These are phyloP conservation scores for Acrocephalus kingi DNA, from an alignment of 2,113 vertebrate species.

Conservation along the genomic window DNA sequence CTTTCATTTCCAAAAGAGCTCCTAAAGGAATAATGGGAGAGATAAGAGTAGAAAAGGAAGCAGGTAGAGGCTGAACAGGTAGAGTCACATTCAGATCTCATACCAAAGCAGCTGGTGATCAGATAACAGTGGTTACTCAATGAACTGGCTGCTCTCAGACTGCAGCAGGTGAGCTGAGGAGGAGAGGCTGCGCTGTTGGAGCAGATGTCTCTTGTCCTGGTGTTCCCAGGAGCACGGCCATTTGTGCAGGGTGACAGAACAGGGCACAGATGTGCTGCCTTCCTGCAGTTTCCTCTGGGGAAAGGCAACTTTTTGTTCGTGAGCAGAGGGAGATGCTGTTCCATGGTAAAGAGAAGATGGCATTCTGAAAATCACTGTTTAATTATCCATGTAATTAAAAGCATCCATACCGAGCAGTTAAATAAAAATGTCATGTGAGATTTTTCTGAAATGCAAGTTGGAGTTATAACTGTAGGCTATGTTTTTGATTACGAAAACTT, in stretches of 20 bases:
- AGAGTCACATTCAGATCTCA: neutral
- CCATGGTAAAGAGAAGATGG: neutral
- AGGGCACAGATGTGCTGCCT: neutral
- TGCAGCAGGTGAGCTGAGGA: neutral
- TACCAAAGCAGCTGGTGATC: neutral
- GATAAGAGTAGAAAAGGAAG: neutral
- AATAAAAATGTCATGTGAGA: constrained; percentile 5
- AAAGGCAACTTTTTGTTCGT: neutral
- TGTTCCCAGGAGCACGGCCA: neutral
- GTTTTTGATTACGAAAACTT: neutral
- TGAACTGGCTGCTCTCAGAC: neutral
- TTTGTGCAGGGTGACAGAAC: neutral
- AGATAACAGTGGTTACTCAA: neutral
- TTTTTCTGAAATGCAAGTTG: constrained; percentile 3
- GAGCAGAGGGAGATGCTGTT: neutral
- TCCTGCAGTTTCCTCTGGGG: neutral
- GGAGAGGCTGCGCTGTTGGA: neutral
- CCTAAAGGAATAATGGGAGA: neutral
- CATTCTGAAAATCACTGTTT: constrained; percentile 21
- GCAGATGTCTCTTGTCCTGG: neutral
- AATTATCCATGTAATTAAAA: constrained; percentile 60
- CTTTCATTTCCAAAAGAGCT: neutral
- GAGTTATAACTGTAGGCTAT: constrained; percentile 28
- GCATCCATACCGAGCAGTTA: constrained; percentile 31
- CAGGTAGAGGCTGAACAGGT: neutral